A percentile compares a stretch with the other conserved stretches of the same genome.
Evolutionary conservation across 2,113 vertebrate species (phyloP).

Genomic region (Theristicus caerulescens): DNA sequence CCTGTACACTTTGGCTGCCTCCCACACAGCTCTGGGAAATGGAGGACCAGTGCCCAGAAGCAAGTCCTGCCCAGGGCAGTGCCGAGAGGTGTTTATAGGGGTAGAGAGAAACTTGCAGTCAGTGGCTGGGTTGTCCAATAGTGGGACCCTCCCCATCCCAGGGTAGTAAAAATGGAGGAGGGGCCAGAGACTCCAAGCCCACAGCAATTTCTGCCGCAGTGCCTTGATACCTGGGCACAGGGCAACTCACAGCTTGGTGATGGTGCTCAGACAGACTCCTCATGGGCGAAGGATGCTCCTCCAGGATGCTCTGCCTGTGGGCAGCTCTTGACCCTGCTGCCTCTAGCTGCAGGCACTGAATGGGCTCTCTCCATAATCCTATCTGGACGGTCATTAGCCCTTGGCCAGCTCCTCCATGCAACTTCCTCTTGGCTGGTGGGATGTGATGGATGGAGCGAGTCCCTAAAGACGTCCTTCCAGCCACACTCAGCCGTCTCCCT

Average conservation of each 20-base stretch:
- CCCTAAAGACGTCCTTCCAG: background rate
- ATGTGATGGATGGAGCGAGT: background rate
- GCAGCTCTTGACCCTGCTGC: background rate
- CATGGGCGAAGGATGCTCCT: background rate
- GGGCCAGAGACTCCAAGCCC: background rate
- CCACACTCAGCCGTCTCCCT: background rate
- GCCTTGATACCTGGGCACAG: background rate
- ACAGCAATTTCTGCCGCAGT: background rate
- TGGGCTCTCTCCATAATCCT: background rate
- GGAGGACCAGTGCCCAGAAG: background rate
- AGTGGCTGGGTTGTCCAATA: background rate
- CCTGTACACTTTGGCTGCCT: background rate
- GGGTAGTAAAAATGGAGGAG: background rate
- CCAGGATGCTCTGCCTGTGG: background rate
- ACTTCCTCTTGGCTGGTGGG: background rate
- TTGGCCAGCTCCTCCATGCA: background rate
- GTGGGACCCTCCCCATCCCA: background rate
- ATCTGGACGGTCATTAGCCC: rapidly evolving
- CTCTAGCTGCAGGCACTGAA: background rate
- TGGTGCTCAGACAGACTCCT: background rate
- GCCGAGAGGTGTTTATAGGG: background rate
- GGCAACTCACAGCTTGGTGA: background rate
- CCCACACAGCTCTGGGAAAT: background rate
- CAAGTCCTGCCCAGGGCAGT: background rate
- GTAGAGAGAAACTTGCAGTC: background rate